Evolutionary conservation across 2,888 invertebrate species (phyloP).

Genomic region (Ichneumon xanthorius): DNA sequence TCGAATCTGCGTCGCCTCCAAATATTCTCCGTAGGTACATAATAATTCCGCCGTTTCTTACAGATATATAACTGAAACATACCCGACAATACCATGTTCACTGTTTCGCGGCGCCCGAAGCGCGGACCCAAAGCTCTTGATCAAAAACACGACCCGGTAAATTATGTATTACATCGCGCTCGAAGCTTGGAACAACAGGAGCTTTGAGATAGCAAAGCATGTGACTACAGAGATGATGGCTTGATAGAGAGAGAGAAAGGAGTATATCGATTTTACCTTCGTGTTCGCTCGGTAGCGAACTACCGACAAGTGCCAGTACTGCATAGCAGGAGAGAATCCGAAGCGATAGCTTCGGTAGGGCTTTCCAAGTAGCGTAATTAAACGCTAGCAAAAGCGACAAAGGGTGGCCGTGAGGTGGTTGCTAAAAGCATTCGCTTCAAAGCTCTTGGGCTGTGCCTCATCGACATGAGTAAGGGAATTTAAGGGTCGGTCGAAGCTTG

Average conservation of each 20-base stretch:
- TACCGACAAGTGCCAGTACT: conserved; percentile 43
- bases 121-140: too few species aligned
- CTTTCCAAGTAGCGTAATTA: conserved; percentile 71
- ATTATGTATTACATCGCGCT: too few species aligned
- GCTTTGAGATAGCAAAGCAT: conserved; percentile 45
- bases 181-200: neutral
- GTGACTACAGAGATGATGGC: conserved; percentile 36
- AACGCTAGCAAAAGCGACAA: conserved; percentile 68
- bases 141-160: too few species aligned
- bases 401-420: conserved; percentile 58
- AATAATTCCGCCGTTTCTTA: too few species aligned
- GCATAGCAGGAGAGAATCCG: conserved; percentile 46
- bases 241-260: conserved; percentile 45
- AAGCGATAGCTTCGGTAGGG: conserved; percentile 49
- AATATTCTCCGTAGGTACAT: too few species aligned
- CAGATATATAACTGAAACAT: too few species aligned
- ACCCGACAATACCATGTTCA: too few species aligned
- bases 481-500: conserved; percentile 53
- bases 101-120: too few species aligned
- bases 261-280: conserved; percentile 53
- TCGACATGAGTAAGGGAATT: conserved; percentile 45
- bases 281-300: conserved; percentile 39
- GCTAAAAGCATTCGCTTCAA: conserved; percentile 66
- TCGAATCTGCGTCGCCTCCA: too few species aligned
- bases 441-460: conserved; percentile 53